Evolutionary conservation across 2,113 vertebrate species (phyloP).

Genomic region (Pterophyllum scalare): DNA sequence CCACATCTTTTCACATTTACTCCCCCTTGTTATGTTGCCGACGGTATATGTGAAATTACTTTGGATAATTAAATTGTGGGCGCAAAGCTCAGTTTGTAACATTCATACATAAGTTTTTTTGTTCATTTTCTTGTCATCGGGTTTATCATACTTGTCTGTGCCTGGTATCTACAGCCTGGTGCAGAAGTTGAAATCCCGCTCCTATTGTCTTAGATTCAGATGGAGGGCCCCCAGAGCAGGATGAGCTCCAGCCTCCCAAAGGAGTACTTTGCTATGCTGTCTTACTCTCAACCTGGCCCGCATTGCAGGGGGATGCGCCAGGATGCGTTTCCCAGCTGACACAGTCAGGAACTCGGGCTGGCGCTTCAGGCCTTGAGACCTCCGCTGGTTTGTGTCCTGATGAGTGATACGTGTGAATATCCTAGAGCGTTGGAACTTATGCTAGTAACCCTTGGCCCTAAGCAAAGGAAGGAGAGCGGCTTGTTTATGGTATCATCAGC

Average conservation of each 20-base stretch:
- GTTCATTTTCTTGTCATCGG: background rate
- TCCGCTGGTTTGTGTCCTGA: constrained; percentile 43
- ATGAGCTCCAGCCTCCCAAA: constrained; percentile 72
- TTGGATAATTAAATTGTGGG: background rate
- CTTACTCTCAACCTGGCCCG: constrained; percentile 49
- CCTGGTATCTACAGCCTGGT: constrained; percentile 52
- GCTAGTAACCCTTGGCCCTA: constrained; percentile 29
- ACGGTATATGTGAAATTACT: background rate
- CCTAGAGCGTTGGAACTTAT: constrained; percentile 21
- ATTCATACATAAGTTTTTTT: background rate
- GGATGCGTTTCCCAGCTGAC: constrained; percentile 78
- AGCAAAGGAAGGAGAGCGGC: background rate
- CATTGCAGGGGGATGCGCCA: constrained; percentile 49
- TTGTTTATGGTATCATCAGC: constrained; percentile 44
- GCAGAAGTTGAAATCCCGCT: constrained; percentile 61
- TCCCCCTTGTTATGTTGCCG: background rate
- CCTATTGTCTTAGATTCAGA: constrained; percentile 71
- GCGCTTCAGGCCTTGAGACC: constrained; percentile 36
- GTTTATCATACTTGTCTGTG: constrained; percentile 34
- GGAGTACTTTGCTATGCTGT: constrained; percentile 54
- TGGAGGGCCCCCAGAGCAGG: constrained; percentile 62
- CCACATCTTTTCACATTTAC: constrained; percentile 18
- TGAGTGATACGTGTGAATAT: constrained; percentile 39
- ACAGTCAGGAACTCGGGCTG: constrained; percentile 18
- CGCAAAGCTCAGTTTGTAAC: background rate